Evolutionary conservation across 2,113 vertebrate genomes (phyloP).

Genomic region (Cryptotis parvus): DNA sequence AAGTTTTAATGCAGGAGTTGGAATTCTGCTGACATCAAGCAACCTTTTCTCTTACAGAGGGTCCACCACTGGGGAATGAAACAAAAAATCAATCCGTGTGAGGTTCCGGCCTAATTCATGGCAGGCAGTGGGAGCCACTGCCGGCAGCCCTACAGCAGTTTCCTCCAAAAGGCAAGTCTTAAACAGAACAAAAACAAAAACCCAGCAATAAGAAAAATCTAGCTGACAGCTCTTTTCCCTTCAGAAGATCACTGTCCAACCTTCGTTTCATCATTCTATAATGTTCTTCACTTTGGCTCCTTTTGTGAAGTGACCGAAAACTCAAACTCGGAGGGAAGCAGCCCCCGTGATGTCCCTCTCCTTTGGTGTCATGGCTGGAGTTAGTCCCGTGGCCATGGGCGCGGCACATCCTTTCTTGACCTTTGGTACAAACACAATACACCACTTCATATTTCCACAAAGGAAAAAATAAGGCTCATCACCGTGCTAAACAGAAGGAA

Average conservation of each 20-base stretch:
- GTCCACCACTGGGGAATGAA: constrained; percentile 22
- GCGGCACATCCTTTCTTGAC: constrained; percentile 69
- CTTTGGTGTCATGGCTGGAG: constrained; percentile 59
- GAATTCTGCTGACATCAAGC: constrained; percentile 53
- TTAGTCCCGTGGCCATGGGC: constrained; percentile 41
- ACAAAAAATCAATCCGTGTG: not conserved
- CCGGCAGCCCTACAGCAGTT: constrained; percentile 68
- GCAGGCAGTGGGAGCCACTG: constrained; percentile 38
- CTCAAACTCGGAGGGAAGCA: constrained; percentile 60
- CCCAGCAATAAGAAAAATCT: constrained; percentile 77
- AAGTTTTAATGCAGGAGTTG: constrained; percentile 59
- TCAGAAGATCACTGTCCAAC: constrained; percentile 80
- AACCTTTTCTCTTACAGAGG: constrained; percentile 45
- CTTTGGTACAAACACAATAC: constrained; percentile 72
- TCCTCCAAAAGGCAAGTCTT: constrained; percentile 14
- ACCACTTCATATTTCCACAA: constrained; percentile 74
- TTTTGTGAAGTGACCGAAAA: constrained; percentile 65
- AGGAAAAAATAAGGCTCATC: constrained; percentile 81
- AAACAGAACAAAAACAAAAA: constrained; percentile 46
- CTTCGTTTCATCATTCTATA: constrained; percentile 54
- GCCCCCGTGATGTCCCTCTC: constrained; percentile 25
- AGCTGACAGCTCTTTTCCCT: constrained; percentile 77
- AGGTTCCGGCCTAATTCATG: constrained; percentile 3
- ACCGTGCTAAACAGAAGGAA: constrained; percentile 67
- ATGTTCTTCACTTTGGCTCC: constrained; percentile 60